Conservation (phyloP, 2,888 invertebrate species). For the Tenthredo mesomela region DNA sequence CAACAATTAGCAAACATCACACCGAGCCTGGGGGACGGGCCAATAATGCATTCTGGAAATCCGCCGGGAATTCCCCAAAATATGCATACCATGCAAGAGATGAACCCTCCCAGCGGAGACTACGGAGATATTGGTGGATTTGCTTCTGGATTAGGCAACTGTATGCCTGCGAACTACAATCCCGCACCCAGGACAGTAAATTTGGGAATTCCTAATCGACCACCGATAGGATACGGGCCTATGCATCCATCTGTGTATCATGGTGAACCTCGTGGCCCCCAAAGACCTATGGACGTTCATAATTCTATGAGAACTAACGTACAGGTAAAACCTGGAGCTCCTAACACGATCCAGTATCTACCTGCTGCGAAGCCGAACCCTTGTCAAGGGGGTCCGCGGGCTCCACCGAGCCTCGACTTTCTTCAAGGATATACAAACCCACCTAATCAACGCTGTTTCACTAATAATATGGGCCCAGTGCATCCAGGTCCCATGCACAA, state of each 20-base stretch:
- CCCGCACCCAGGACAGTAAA: conserved; percentile 74
- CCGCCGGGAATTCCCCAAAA: conserved; percentile 81
- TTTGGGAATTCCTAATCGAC: conserved; percentile 73
- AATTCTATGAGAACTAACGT: conserved; percentile 80
- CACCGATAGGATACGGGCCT: conserved; percentile 72
- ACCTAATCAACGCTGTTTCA: conserved; percentile 83
- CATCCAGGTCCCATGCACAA: conserved; percentile 76
- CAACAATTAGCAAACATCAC: conserved; percentile 92
- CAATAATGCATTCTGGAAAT: conserved; percentile 74
- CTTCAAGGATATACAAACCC: conserved; percentile 93
- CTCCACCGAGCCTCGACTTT: conserved; percentile 94
- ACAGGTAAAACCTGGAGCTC: conserved; percentile 97
- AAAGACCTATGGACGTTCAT: conserved; percentile 71
- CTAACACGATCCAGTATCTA: conserved; percentile 98
- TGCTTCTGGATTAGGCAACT: conserved; percentile 70
- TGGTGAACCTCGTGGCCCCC: conserved; percentile 81
- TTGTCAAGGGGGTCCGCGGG: conserved; percentile 85
- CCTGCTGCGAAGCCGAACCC: conserved; percentile 95
- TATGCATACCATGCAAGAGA: conserved; percentile 77
- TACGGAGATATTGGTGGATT: conserved; percentile 71
- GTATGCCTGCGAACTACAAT: conserved; percentile 64
- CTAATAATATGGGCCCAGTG: conserved; percentile 78
- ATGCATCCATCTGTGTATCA: conserved; percentile 69
- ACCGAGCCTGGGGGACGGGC: conserved; percentile 81
- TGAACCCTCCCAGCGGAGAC: conserved; percentile 75